Evolutionary conservation across 2,888 invertebrate genomes (phyloP).

Genomic region (Caenorhabditis zanzibari): DNA sequence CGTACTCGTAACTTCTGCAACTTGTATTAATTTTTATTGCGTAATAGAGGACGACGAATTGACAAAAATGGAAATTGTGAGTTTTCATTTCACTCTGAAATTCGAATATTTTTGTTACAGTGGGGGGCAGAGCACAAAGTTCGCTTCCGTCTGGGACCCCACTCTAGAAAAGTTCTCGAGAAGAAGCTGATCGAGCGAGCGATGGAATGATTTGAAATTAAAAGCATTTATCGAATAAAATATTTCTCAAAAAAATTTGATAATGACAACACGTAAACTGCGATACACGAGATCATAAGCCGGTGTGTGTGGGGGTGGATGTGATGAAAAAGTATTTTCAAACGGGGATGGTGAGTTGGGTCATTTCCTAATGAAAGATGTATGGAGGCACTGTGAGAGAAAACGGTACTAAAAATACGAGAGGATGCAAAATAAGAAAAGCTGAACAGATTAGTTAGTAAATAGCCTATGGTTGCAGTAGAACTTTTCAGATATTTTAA

Average conservation of each 20-base stretch:
- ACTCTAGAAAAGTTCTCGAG: slow-evolving; percentile 35
- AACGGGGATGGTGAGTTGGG: slow-evolving; percentile 29
- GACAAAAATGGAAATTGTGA: slow-evolving; percentile 61
- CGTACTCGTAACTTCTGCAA: slow-evolving; percentile 29
- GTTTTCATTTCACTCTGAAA: slow-evolving; percentile 16
- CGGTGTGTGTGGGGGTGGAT: slow-evolving; percentile 50
- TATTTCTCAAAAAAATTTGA: slow-evolving; percentile 14
- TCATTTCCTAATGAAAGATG: slow-evolving; percentile 40
- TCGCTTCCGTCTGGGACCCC: slow-evolving; percentile 35
- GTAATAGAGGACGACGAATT: slow-evolving; percentile 50
- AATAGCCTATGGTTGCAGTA: slow-evolving; percentile 13
- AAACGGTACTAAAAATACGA: background rate
- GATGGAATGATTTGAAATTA: slow-evolving; percentile 12
- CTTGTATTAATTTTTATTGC: slow-evolving; percentile 44
- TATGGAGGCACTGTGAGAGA: slow-evolving; percentile 5
- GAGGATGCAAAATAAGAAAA: background rate
- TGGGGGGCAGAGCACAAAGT: slow-evolving; percentile 42
- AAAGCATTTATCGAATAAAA: slow-evolving; percentile 46
- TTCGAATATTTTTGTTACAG: background rate
- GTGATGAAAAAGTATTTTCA: slow-evolving; percentile 26
- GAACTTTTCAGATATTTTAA: background rate
- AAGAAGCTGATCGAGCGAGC: slow-evolving; percentile 26
- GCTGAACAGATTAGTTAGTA: background rate
- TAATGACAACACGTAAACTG: slow-evolving; percentile 61
- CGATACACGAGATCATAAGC: slow-evolving; percentile 65